phyloP scores from a whole-genome alignment of 2,797 vertebrate species.

The Coregonus ussuriensis region DNA sequence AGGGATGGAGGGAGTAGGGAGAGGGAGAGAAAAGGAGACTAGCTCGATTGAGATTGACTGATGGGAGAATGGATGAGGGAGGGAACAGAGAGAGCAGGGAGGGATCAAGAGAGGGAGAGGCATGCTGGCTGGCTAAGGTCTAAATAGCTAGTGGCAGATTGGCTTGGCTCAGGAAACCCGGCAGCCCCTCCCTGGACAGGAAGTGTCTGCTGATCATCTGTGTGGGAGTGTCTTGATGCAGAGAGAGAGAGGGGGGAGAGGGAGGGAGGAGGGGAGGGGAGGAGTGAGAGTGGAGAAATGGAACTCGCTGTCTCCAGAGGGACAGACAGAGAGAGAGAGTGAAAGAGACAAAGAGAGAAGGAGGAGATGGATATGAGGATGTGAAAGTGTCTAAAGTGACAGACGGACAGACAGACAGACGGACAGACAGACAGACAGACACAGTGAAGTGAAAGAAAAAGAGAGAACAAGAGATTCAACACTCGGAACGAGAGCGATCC shows the following conservation, averaged over 20 bases:
- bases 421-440: constrained; percentile 66
- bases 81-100: not conserved
- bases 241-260: constrained; percentile 44
- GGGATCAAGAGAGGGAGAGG: constrained; percentile 12
- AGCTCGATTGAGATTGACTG: not conserved
- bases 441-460: constrained; percentile 12
- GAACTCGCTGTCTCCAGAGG: constrained; percentile 25
- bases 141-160: constrained; percentile 63
- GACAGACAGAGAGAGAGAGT: constrained; percentile 29
- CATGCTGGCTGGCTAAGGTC: constrained; percentile 35
- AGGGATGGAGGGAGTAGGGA: not conserved
- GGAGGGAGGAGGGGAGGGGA: constrained; percentile 7
- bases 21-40: not conserved
- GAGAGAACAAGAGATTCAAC: not conserved
- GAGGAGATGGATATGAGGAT: not conserved
- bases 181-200: constrained; percentile 60
- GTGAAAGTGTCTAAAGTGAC: constrained; percentile 28
- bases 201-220: constrained; percentile 72
- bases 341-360: not conserved
- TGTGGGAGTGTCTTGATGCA: constrained; percentile 59
- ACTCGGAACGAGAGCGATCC: constrained; percentile 5
- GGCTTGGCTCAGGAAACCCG: constrained; percentile 58
- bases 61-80: not conserved
- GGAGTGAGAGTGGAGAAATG: constrained; percentile 15
- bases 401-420: constrained; percentile 59